Base-by-base conservation (phyloP, 2,888 invertebrate genomes). In the Hoplodrina blanda region DNA sequence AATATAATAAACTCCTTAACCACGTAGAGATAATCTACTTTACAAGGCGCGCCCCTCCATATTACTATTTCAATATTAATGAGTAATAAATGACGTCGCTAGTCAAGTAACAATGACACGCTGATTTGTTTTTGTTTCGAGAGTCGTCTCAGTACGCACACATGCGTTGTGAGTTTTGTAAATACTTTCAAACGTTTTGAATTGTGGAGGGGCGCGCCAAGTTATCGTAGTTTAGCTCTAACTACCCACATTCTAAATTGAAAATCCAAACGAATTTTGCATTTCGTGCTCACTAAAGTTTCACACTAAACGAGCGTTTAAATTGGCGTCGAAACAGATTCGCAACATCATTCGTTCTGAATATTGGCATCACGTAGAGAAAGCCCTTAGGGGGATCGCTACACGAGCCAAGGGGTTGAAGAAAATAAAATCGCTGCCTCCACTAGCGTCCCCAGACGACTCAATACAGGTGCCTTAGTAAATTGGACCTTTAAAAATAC, bases 301-400 rank as follows among this genome's bases (percentile, higher is more conserved):
- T 90, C 82, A 81, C 81, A 85, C 87, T 88, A 89, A 90, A 89
- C 88, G 89, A 86, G 85, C 88, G 88, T 89, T 91, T 90, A 92
- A 91, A 92, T 91, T 92, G 91, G 88, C 89, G 88, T 85, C 89
- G 87, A 91, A 94, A 92, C 93, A 92, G 93, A 93, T 94, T 94
- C 91, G 87, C 88, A 91, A 92, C 91, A 92, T 93, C 92, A 92
- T 93, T 92, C 93, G 92, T 93, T 94, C 91, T 91, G 92, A 93
- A 95, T 94, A 94, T 94, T 94, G 92, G 89, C 90, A 91, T 93
- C 93, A 93, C 94, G 95, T 94, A 93, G 91, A 88, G 88, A 88
- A 86, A 89, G 85, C 92, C 93, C 94, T 92, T 89, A 91, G 92
- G 93, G 93, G 88, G 89, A 90, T 92, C 88, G 91, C 91, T 91